Percentiles rank a stretch among this genome's conserved stretches.
These are phyloP conservation scores for Tragelaphus strepsiceros DNA, from an alignment of 2,113 vertebrate species.

Conservation along the genomic window DNA sequence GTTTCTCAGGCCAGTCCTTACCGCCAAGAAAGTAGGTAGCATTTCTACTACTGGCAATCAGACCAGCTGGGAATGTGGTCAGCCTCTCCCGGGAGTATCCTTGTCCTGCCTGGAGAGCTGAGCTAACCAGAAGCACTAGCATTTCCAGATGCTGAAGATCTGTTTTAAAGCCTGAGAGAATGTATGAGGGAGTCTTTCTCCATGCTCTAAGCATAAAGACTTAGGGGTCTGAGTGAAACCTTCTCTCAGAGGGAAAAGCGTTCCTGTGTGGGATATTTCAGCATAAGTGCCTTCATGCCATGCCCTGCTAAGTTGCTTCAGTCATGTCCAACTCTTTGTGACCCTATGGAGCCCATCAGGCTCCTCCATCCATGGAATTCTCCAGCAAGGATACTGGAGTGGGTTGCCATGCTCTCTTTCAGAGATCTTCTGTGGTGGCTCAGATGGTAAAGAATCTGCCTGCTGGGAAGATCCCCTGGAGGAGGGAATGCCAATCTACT, in stretches of 20 bases:
- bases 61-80: fast-evolving
- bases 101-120: too few relatives aligned
- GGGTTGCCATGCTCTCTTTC: not conserved
- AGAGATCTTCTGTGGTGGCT: not conserved
- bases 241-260: not conserved
- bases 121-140: not conserved
- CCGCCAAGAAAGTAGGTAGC: not conserved
- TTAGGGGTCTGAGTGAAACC: not conserved
- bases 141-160: not conserved
- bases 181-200: not conserved
- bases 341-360: not conserved
- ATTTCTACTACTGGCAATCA: not conserved
- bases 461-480: not conserved
- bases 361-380: not conserved
- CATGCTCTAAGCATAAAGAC: not conserved
- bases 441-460: not conserved
- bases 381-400: not conserved
- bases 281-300: not conserved
- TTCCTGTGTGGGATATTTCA: not conserved
- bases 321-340: fast-evolving
- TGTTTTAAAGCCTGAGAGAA: not conserved
- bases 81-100: not conserved
- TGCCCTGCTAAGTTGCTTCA: not conserved
- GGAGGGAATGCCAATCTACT: not conserved
- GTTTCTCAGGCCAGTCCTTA: not conserved